A percentile compares a stretch with the other conserved stretches of the same genome.
These are phyloP conservation scores for Graphium colonna DNA, from an alignment of 2,888 invertebrate species.

Conservation along the genomic window DNA sequence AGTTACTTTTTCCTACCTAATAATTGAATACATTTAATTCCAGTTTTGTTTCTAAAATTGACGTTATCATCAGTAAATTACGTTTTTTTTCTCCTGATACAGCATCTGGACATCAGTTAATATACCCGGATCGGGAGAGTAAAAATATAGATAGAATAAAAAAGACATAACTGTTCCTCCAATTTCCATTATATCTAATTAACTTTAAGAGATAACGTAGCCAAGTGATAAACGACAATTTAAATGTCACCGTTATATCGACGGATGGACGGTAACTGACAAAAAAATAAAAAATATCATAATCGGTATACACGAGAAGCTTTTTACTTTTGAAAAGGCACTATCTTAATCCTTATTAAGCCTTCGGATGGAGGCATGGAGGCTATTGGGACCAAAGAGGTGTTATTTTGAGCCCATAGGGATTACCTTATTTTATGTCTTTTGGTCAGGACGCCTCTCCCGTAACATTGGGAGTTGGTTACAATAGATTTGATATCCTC, in stretches of 20 bases:
- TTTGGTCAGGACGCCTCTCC: slow-evolving; percentile 48
- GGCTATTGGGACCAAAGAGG: slow-evolving; percentile 58
- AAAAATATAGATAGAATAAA: too few species aligned
- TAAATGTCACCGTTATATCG: slow-evolving; percentile 41
- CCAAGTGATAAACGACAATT: slow-evolving; percentile 29
- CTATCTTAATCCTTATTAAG: slow-evolving; percentile 78
- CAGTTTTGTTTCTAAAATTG: too few species aligned
- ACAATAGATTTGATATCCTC: too few species aligned
- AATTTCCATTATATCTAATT: slow-evolving; percentile 16
- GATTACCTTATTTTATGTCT: slow-evolving; percentile 51
- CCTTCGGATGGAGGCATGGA: slow-evolving; percentile 55
- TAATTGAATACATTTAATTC: too few species aligned
- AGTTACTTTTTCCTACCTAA: too few species aligned
- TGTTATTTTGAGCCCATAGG: slow-evolving; percentile 68
- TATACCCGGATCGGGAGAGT: too few species aligned
- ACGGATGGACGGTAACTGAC: slow-evolving; percentile 31
- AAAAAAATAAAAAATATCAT: slow-evolving; percentile 32
- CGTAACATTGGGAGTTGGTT: too few species aligned
- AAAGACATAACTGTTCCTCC: background rate
- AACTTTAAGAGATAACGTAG: slow-evolving; percentile 14
- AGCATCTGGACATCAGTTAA: background rate
- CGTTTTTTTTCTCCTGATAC: too few species aligned
- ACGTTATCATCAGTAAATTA: too few species aligned
- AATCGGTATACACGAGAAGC: slow-evolving; percentile 67
- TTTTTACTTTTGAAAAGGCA: slow-evolving; percentile 70